Evolutionary conservation across 2,888 invertebrate genomes (phyloP).

Genomic region (Andrena camellia): DNA sequence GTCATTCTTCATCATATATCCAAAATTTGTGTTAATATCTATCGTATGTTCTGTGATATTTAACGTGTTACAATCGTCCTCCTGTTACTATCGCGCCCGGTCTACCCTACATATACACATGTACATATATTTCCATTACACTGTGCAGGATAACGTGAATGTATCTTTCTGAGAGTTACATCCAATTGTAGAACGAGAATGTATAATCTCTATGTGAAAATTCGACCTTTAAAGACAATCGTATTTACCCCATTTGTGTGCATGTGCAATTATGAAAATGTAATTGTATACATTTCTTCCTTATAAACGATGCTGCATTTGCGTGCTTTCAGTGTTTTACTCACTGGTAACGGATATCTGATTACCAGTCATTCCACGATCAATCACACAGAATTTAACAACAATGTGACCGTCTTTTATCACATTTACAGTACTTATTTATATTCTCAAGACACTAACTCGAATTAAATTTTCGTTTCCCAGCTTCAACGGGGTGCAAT

Average conservation of each 20-base stretch:
- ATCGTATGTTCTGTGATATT: no score
- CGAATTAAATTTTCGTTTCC: no score
- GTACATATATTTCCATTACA: not conserved
- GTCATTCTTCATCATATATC: no score
- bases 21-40: no score
- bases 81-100: no score
- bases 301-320: slow-evolving; percentile 5
- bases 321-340: slow-evolving; percentile 37
- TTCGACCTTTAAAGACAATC: slow-evolving; percentile 2
- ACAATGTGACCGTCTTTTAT: not conserved
- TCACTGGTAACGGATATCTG: slow-evolving; percentile 12
- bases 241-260: not conserved
- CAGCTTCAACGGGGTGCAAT: no score
- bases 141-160: no score
- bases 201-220: not conserved
- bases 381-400: slow-evolving; percentile 23
- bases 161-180: not conserved
- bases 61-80: no score
- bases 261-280: slow-evolving; percentile 48
- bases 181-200: not conserved
- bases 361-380: slow-evolving; percentile 38
- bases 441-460: no score
- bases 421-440: no score
- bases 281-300: slow-evolving; percentile 31
- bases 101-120: not conserved